Conservation (phyloP, 2,888 invertebrate species). For the Syritta pipiens region DNA sequence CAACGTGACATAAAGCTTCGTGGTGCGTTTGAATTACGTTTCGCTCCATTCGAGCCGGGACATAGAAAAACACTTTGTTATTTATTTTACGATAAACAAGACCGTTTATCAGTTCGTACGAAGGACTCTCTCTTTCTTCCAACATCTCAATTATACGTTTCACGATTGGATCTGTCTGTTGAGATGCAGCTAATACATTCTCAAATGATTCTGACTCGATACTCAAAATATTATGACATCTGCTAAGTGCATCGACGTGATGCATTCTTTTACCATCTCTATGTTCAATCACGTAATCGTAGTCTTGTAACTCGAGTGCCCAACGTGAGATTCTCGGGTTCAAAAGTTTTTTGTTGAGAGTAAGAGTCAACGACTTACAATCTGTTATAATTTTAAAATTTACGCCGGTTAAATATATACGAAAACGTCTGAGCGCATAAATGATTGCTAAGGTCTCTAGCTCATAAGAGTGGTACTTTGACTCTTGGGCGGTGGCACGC, state of each 20-base stretch:
- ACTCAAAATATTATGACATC: too few species aligned
- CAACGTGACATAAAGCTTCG: slow-evolving; percentile 72
- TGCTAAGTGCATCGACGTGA: too few species aligned
- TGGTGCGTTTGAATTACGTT: slow-evolving; percentile 65
- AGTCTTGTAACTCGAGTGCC: too few species aligned
- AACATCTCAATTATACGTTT: slow-evolving; percentile 47
- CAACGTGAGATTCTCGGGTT: slow-evolving; percentile 68
- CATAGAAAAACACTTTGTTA: slow-evolving; percentile 45
- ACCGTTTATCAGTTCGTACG: slow-evolving; percentile 47
- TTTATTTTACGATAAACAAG: slow-evolving; percentile 38
- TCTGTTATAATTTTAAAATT: slow-evolving; percentile 70
- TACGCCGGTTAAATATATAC: slow-evolving; percentile 70
- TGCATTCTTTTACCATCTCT: too few species aligned
- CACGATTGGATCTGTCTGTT: slow-evolving; percentile 63
- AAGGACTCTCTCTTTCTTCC: slow-evolving; percentile 49
- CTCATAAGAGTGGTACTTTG: slow-evolving; percentile 71
- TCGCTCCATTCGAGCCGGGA: neutral
- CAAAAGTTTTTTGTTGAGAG: slow-evolving; percentile 63
- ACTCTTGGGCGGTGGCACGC: slow-evolving; percentile 70
- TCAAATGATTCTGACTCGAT: slow-evolving; percentile 43
- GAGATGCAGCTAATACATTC: slow-evolving; percentile 26
- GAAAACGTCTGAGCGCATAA: neutral
- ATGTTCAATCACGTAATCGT: too few species aligned
- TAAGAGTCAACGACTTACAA: slow-evolving; percentile 61
- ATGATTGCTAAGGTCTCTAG: neutral